Evolutionary conservation across 1,140 invertebrate species (phyloP).

Genomic region (Papilio helenus): DNA sequence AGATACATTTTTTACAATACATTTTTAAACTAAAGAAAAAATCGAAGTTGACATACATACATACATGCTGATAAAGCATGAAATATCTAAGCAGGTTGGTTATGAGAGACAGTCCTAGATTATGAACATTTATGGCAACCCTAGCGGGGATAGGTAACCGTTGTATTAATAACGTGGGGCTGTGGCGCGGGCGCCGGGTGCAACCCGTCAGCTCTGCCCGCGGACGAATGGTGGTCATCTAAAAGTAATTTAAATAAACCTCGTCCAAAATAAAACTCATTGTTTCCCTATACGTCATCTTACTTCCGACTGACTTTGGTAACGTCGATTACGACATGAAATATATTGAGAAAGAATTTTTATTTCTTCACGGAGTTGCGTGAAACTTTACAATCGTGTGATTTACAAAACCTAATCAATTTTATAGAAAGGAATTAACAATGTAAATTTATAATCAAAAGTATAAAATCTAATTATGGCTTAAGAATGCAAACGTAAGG

Average conservation of each 20-base stretch:
- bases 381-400: no score
- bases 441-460: no score
- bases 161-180: conserved; percentile 33
- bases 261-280: not conserved
- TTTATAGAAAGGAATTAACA: no score
- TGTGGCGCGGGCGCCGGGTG: conserved; percentile 20
- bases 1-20: no score
- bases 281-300: not conserved
- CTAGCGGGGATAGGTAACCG: conserved; percentile 26
- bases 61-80: not conserved
- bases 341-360: not conserved
- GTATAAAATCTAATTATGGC: no score
- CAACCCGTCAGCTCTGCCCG: conserved; percentile 14
- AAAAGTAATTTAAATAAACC: conserved; percentile 29
- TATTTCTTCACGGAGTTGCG: no score
- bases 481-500: not conserved
- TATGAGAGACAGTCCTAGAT: not conserved
- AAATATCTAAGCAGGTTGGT: not conserved
- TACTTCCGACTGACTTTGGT: not conserved
- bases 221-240: conserved; percentile 32
- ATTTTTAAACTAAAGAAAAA: not conserved
- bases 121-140: not conserved
- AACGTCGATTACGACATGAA: not conserved
- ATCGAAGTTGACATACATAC: not conserved
- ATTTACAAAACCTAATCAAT: no score